Percentiles rank a stretch among this genome's conserved stretches.
These are phyloP conservation scores for Hydrochoerus hydrochaeris DNA, from an alignment of 2,113 vertebrate species.

Conservation along the genomic window DNA sequence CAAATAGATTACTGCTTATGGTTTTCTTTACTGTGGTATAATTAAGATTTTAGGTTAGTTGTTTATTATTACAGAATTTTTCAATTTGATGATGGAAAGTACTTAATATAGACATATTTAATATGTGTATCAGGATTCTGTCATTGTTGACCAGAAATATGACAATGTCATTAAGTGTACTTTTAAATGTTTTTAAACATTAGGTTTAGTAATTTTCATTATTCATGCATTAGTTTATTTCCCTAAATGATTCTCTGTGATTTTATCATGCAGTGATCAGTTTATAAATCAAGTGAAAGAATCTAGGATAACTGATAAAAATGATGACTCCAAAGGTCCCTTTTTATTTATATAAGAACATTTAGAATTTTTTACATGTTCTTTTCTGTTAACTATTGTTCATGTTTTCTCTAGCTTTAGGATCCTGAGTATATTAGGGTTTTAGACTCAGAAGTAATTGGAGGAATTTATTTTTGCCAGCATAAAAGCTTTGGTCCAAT, in stretches of 20 bases:
- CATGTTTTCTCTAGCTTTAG: neutral
- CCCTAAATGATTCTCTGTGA: neutral
- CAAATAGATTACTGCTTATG: neutral
- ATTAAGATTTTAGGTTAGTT: neutral
- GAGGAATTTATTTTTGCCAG: slow-evolving; percentile 65
- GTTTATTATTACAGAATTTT: neutral
- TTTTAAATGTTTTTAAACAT: slow-evolving; percentile 33
- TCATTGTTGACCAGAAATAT: slow-evolving; percentile 4
- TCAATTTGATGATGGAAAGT: neutral
- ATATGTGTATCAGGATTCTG: neutral
- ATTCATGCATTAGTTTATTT: slow-evolving; percentile 56
- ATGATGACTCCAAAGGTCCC: neutral
- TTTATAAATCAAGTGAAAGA: slow-evolving; percentile 39
- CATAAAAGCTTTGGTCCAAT: slow-evolving; percentile 60
- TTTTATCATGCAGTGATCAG: neutral
- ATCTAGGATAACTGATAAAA: slow-evolving; percentile 3
- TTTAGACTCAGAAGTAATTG: slow-evolving; percentile 60
- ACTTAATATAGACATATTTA: slow-evolving; percentile 7
- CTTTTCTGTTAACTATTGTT: neutral
- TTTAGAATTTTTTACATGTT: neutral
- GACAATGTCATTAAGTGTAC: neutral
- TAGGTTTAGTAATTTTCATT: slow-evolving; percentile 11
- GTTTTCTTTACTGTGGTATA: neutral
- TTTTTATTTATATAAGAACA: neutral
- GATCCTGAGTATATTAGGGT: neutral